phyloP scores from a whole-genome alignment of 1,140 invertebrate genomes.

The Atopsyche davidsoni region DNA sequence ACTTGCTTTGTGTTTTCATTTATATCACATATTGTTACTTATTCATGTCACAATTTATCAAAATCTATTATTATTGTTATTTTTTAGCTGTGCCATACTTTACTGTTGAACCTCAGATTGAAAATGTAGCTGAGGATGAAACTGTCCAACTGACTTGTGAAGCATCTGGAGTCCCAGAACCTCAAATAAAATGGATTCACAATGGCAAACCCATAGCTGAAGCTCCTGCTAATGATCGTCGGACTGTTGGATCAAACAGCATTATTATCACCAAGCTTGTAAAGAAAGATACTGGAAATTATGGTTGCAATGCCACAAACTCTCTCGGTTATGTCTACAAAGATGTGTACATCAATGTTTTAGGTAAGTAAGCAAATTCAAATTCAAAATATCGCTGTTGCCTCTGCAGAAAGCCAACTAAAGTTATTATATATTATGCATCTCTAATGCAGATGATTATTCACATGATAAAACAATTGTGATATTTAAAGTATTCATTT shows the following conservation, averaged over 20 bases:
- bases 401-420: too few species aligned
- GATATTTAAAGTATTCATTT: too few species aligned
- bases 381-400: not conserved
- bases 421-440: too few species aligned
- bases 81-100: constrained; percentile 83
- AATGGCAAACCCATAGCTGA: constrained; percentile 86
- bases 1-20: too few species aligned
- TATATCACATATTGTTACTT: too few species aligned
- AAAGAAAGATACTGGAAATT: constrained; percentile 92
- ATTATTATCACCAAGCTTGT: constrained; percentile 78
- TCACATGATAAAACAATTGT: too few species aligned
- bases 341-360: constrained; percentile 95
- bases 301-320: constrained; percentile 98
- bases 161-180: constrained; percentile 82
- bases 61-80: constrained; percentile 1
- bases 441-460: too few species aligned
- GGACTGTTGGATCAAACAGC: constrained; percentile 59
- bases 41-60: too few species aligned
- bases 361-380: constrained; percentile 54
- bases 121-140: constrained; percentile 87
- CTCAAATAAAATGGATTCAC: constrained; percentile 92
- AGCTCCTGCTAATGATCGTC: constrained; percentile 66
- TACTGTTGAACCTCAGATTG: constrained; percentile 81
- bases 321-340: constrained; percentile 96
- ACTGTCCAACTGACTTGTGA: constrained; percentile 80